Percentiles rank a stretch among this genome's conserved stretches.
Evolutionary conservation across 2,888 invertebrate genomes (phyloP).

Genomic region (Adelphocoris suturalis): DNA sequence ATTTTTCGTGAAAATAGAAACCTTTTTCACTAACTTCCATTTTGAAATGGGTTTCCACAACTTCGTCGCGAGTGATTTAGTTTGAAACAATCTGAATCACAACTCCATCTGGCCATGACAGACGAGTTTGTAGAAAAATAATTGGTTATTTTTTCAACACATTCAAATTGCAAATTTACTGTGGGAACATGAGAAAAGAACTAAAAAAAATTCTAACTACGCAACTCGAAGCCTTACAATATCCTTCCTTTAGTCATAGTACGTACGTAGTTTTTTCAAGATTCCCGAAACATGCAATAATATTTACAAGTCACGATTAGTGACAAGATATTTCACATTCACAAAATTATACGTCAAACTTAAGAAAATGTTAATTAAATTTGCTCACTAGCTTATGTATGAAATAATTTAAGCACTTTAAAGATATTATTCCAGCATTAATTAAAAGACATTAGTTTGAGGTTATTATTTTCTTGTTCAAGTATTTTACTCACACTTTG

Average conservation of each 20-base stretch:
- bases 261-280: background rate
- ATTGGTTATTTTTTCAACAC: too few relatives aligned
- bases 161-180: too few relatives aligned
- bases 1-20: too few relatives aligned
- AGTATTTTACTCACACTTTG: background rate
- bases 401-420: background rate
- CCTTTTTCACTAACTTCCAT: too few relatives aligned
- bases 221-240: slow-evolving; percentile 18
- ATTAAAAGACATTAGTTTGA: slow-evolving; percentile 18
- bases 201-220: background rate
- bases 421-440: background rate
- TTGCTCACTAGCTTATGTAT: slow-evolving; percentile 5
- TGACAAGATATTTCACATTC: too few relatives aligned
- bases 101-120: too few relatives aligned
- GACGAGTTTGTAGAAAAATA: too few relatives aligned
- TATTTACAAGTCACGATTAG: background rate
- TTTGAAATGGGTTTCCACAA: too few relatives aligned
- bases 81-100: too few relatives aligned
- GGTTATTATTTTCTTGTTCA: background rate
- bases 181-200: too few relatives aligned
- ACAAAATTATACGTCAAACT: too few relatives aligned
- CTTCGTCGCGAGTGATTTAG: too few relatives aligned
- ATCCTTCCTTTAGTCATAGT: background rate
- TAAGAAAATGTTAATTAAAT: background rate
- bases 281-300: slow-evolving; percentile 17